phyloP scores from a whole-genome alignment of 2,113 vertebrate species.

The Meriones unguiculatus region DNA sequence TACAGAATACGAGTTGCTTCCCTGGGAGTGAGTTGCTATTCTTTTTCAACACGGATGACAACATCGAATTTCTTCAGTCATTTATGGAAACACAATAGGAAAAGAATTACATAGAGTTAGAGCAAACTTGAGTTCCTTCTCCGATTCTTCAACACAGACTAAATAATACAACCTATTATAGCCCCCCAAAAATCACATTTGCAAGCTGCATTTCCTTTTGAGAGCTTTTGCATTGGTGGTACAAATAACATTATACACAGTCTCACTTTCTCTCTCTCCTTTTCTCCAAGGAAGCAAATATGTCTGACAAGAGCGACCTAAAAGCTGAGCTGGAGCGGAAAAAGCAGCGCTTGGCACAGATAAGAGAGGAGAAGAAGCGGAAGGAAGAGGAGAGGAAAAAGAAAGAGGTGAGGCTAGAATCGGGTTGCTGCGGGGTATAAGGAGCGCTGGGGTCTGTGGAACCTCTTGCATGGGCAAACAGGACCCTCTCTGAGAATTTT shows the following conservation, averaged over 20 bases:
- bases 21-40: constrained; percentile 30
- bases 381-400: constrained; percentile 99
- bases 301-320: constrained; percentile 99
- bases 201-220: constrained; percentile 40
- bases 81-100: neutral
- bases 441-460: neutral
- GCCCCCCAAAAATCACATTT: neutral
- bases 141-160: neutral
- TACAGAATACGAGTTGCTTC: neutral
- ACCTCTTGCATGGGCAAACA: neutral
- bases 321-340: constrained; percentile 99
- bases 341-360: constrained; percentile 98
- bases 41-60: neutral
- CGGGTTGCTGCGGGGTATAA: fast-evolving
- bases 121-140: constrained; percentile 19
- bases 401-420: constrained; percentile 92
- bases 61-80: neutral
- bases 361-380: constrained; percentile 99
- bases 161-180: neutral
- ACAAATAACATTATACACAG: neutral
- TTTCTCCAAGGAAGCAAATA: constrained; percentile 85
- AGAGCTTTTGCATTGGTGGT: neutral
- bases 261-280: neutral
- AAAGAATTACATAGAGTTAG: neutral
- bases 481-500: neutral